These are phyloP conservation scores for Ophioninae sp. DNA, from an alignment of 2,888 invertebrate species.

Conservation along the genomic window DNA sequence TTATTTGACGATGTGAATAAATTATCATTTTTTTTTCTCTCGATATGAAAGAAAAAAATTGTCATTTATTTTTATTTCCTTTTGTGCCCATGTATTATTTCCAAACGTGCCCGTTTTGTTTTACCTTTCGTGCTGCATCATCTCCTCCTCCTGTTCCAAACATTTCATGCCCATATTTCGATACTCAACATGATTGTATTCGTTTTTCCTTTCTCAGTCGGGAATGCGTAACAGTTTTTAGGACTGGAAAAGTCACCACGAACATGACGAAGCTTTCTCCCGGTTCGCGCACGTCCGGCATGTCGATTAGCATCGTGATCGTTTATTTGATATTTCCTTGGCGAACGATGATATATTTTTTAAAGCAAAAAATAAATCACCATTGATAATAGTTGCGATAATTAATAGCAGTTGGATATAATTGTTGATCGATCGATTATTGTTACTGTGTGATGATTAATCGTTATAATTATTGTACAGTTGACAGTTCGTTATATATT, in stretches of 20 bases:
- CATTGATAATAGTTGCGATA: background rate
- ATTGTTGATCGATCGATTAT: background rate
- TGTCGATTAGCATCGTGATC: conserved; percentile 26
- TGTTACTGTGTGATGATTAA: background rate
- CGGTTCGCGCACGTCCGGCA: conserved; percentile 66
- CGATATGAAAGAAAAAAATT: conserved; percentile 63
- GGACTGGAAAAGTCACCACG: conserved; percentile 54
- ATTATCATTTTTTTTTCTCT: conserved; percentile 70
- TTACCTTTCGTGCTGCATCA: conserved; percentile 1
- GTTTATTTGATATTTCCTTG: background rate
- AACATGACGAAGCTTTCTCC: conserved; percentile 46
- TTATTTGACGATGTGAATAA: conserved; percentile 68
- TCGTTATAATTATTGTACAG: too few relatives aligned
- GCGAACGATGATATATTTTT: background rate
- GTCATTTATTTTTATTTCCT: background rate
- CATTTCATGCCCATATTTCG: background rate
- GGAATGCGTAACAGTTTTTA: conserved; percentile 9
- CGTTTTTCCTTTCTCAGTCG: conserved; percentile 25
- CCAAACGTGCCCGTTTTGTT: background rate
- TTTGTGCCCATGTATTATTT: background rate
- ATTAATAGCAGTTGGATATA: background rate
- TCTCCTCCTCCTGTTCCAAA: background rate
- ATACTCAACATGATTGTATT: background rate
- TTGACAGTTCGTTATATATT: background rate
- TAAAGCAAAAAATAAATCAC: background rate